These are phyloP conservation scores for Natrix natrix DNA, from an alignment of 2,797 vertebrate species.

Conservation along the genomic window DNA sequence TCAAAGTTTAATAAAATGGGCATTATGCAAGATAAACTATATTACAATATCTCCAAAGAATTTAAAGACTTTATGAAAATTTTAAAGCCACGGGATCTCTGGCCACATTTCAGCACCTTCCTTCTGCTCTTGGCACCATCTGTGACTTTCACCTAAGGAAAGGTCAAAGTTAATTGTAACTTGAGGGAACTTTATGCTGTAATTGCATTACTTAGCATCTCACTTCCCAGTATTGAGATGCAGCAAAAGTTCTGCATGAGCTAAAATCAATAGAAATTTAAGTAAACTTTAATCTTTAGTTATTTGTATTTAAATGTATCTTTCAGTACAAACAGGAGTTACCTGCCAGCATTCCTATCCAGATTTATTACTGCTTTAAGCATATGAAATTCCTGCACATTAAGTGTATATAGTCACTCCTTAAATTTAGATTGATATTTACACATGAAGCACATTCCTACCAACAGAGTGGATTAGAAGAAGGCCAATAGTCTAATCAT, in stretches of 20 bases:
- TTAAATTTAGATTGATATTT: neutral
- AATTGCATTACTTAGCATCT: slow-evolving; percentile 38
- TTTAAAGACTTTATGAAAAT: slow-evolving; percentile 39
- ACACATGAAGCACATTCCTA: neutral
- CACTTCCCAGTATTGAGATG: neutral
- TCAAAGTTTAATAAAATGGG: slow-evolving; percentile 58
- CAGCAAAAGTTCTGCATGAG: slow-evolving; percentile 2
- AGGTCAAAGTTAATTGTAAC: slow-evolving; percentile 33
- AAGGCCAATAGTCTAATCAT: neutral
- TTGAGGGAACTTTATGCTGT: neutral
- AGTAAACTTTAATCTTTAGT: neutral
- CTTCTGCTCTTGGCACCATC: slow-evolving; percentile 1
- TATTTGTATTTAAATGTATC: fast-evolving
- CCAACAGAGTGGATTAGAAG: neutral
- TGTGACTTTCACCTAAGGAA: slow-evolving; percentile 40
- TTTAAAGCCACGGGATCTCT: slow-evolving; percentile 23
- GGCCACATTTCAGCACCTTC: slow-evolving; percentile 27
- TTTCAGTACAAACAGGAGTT: neutral
- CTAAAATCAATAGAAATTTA: slow-evolving; percentile 26
- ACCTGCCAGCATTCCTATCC: neutral
- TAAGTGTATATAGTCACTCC: neutral
- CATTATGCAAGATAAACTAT: slow-evolving; percentile 48
- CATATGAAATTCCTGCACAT: neutral
- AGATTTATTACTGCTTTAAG: neutral
- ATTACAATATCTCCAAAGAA: slow-evolving; percentile 56